phyloP scores from a whole-genome alignment of 2,113 vertebrate genomes.

The Periophthalmus modestus region DNA sequence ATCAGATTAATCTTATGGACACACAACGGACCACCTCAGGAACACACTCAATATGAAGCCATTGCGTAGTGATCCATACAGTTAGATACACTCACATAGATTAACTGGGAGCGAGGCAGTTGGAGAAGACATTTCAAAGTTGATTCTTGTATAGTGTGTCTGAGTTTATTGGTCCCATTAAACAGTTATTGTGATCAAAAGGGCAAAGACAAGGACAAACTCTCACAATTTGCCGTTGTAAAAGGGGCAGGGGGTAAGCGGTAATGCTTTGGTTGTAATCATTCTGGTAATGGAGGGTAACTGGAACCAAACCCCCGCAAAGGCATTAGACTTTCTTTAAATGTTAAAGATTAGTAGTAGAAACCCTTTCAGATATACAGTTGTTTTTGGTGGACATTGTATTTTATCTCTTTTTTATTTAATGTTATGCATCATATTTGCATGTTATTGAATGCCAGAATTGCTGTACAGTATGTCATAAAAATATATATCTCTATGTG shows the following conservation, averaged over 20 bases:
- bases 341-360: background rate
- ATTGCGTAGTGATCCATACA: background rate
- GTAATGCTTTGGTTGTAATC: background rate
- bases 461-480: no score
- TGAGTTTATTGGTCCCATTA: background rate
- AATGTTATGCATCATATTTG: no score
- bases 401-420: no score
- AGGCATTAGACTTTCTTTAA: background rate
- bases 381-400: no score
- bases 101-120: background rate
- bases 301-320: background rate
- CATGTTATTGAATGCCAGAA: no score
- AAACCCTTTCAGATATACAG: no score
- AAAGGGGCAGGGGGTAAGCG: background rate
- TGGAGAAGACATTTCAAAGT: background rate
- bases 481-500: no score
- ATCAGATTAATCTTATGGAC: conserved; percentile 58
- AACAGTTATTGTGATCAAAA: conserved; percentile 2
- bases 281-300: background rate
- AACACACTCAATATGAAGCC: conserved; percentile 10
- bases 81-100: background rate
- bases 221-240: background rate
- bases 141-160: background rate
- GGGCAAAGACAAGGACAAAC: conserved; percentile 7
- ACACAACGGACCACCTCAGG: conserved; percentile 36